A percentile compares a stretch with the other conserved stretches of the same genome.
Conservation (phyloP, 2,888 invertebrate genomes). For the Steinernema hermaphroditum region DNA sequence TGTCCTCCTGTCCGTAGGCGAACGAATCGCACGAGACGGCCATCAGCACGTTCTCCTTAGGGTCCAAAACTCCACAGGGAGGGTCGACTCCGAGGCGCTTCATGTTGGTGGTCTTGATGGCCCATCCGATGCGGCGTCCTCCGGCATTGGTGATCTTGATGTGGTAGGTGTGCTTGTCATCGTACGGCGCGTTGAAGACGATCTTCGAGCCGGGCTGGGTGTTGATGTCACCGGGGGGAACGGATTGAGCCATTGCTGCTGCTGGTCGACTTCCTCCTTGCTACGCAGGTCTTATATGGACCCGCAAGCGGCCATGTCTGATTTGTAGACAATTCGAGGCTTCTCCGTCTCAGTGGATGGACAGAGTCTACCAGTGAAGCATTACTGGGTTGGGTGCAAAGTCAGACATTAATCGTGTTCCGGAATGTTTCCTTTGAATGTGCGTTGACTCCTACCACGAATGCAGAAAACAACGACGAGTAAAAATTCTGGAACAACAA, state of each 20-base stretch:
- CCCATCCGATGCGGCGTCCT: conserved; percentile 58
- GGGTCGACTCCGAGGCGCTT: conserved; percentile 58
- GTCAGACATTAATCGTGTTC: too few relatives aligned
- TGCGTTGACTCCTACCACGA: too few relatives aligned
- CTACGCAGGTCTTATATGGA: too few relatives aligned
- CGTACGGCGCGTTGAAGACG: conserved; percentile 60
- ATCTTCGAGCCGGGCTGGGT: conserved; percentile 54
- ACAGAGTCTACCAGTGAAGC: too few relatives aligned
- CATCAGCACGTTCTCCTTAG: conserved; percentile 55
- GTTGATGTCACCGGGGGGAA: conserved; percentile 53
- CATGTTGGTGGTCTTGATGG: conserved; percentile 62
- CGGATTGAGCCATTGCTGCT: conserved; percentile 46
- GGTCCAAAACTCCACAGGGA: conserved; percentile 59
- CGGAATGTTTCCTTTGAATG: too few relatives aligned
- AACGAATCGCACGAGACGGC: conserved; percentile 61
- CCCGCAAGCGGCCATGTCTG: too few relatives aligned
- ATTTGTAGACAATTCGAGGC: too few relatives aligned
- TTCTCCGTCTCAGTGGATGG: too few relatives aligned
- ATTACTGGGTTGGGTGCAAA: too few relatives aligned
- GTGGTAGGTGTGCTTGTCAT: conserved; percentile 60
- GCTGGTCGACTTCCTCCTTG: too few relatives aligned
- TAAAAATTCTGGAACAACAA: too few relatives aligned
- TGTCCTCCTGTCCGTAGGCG: conserved; percentile 49
- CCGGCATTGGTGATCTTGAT: conserved; percentile 50
- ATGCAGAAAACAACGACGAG: too few relatives aligned